A percentile compares a stretch with the other conserved stretches of the same genome.
phyloP scores from a whole-genome alignment of 1,140 invertebrate species.

The Drosophila orosa region DNA sequence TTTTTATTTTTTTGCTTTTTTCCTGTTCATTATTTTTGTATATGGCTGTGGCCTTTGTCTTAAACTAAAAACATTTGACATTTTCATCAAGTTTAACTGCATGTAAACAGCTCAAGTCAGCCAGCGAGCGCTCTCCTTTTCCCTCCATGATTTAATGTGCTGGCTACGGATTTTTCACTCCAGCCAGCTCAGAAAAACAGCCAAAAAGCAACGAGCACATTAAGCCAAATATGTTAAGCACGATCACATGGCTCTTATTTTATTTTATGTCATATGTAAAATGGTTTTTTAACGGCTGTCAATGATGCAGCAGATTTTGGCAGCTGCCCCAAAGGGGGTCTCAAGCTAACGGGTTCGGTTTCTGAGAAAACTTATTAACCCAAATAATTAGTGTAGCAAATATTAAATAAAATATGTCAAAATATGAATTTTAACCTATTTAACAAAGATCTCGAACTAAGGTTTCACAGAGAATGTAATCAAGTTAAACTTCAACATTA shows the following conservation, averaged over 20 bases:
- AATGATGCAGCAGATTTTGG: slow-evolving; percentile 43
- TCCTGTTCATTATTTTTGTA: slow-evolving; percentile 44
- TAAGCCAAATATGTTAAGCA: slow-evolving; percentile 51
- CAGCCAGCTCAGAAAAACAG: slow-evolving; percentile 4
- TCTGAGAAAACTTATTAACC: slow-evolving; percentile 16
- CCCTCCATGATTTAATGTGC: slow-evolving; percentile 52
- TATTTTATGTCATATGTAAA: slow-evolving; percentile 59
- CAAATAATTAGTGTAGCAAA: slow-evolving; percentile 12
- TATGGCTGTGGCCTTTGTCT: slow-evolving; percentile 72
- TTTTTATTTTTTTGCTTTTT: slow-evolving; percentile 25
- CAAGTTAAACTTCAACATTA: not conserved
- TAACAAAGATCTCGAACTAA: not conserved
- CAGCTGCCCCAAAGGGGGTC: not conserved
- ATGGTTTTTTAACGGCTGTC: slow-evolving; percentile 44
- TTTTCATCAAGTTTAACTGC: slow-evolving; percentile 78
- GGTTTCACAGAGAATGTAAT: not conserved
- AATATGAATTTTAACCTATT: not conserved
- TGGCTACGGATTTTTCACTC: slow-evolving; percentile 45
- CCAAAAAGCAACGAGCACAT: slow-evolving; percentile 18
- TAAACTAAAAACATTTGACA: slow-evolving; percentile 80
- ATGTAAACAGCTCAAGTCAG: slow-evolving; percentile 52
- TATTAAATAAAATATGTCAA: slow-evolving; percentile 1
- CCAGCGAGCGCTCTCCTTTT: slow-evolving; percentile 53
- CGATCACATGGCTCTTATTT: slow-evolving; percentile 52
- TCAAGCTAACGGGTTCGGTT: slow-evolving; percentile 18